These are phyloP conservation scores for Tethya wilhelma DNA, from an alignment of 37 sponge, comb jelly and placozoan genomes.

Conservation along the genomic window DNA sequence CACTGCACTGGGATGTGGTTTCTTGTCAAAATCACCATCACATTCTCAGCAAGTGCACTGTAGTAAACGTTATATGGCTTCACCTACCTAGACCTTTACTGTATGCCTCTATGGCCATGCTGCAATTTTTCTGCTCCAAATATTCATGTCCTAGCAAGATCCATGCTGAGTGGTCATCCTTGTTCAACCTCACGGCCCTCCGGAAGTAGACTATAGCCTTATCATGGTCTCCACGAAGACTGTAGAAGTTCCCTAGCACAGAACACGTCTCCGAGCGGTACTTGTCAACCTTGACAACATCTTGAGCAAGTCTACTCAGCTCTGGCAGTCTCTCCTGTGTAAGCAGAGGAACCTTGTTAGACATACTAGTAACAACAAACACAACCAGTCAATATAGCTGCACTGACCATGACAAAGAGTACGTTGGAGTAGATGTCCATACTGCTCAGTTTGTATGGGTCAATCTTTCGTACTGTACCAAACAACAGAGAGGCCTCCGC, in stretches of 20 bases:
- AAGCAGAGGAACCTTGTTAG: background rate
- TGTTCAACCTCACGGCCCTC: slow-evolving; percentile 73
- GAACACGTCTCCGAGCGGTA: slow-evolving; percentile 82
- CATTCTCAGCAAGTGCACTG: no score
- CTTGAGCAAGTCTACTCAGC: slow-evolving; percentile 72
- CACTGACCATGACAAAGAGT: slow-evolving; percentile 95
- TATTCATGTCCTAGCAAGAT: slow-evolving; percentile 95
- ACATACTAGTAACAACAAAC: background rate
- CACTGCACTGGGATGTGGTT: no score
- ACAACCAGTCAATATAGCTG: slow-evolving; percentile 11
- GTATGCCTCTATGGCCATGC: slow-evolving; percentile 91
- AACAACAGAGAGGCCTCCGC: slow-evolving; percentile 51
- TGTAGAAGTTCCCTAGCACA: slow-evolving; percentile 87
- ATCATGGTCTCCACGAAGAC: slow-evolving; percentile 88
- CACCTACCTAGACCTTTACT: slow-evolving; percentile 82
- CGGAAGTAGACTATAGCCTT: slow-evolving; percentile 88
- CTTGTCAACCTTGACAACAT: slow-evolving; percentile 67
- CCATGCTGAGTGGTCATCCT: slow-evolving; percentile 81
- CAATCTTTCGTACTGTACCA: slow-evolving; percentile 42
- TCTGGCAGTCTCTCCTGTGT: slow-evolving; percentile 70
- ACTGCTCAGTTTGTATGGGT: slow-evolving; percentile 67
- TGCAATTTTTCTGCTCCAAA: slow-evolving; percentile 88
- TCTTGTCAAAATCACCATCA: no score
- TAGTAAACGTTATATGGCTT: background rate
- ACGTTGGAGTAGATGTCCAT: slow-evolving; percentile 88